phyloP scores from a whole-genome alignment of 2,888 invertebrate species.

The Noctuana brunneofusca region DNA sequence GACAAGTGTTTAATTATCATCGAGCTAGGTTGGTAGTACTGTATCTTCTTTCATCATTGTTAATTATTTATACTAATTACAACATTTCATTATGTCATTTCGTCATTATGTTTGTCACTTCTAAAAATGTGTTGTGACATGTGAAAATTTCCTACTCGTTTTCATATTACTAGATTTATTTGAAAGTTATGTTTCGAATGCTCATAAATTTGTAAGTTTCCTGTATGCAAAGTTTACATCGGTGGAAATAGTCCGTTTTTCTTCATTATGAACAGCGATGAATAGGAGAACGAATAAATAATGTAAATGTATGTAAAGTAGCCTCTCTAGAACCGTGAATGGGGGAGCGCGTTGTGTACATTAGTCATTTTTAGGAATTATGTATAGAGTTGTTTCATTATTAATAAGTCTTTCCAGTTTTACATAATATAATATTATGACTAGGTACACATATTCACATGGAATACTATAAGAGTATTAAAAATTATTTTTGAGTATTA shows the following conservation, averaged over 20 bases:
- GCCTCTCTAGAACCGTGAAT: constrained; percentile 25
- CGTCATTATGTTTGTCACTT: too few relatives aligned
- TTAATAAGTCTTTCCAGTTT: not conserved
- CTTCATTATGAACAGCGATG: constrained; percentile 34
- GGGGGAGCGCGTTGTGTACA: constrained; percentile 13
- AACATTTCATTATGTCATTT: too few relatives aligned
- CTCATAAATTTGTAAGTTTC: constrained; percentile 36
- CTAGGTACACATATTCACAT: too few relatives aligned
- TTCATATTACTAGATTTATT: constrained; percentile 8
- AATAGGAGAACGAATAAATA: constrained; percentile 32
- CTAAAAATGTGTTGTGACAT: too few relatives aligned
- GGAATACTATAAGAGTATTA: too few relatives aligned
- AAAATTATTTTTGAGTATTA: too few relatives aligned
- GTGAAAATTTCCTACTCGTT: not conserved
- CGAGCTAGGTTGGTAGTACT: too few relatives aligned
- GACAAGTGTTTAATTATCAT: too few relatives aligned
- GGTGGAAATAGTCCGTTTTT: constrained; percentile 33
- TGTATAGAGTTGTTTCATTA: not conserved
- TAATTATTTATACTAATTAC: too few relatives aligned
- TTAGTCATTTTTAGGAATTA: constrained; percentile 19
- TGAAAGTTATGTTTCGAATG: constrained; percentile 19
- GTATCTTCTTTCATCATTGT: too few relatives aligned
- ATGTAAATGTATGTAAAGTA: constrained; percentile 34
- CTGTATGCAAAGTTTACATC: constrained; percentile 32
- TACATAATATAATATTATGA: not conserved